Base-by-base conservation (phyloP, 2,797 vertebrate genomes). In the Ctenopoma kingsleyae region DNA sequence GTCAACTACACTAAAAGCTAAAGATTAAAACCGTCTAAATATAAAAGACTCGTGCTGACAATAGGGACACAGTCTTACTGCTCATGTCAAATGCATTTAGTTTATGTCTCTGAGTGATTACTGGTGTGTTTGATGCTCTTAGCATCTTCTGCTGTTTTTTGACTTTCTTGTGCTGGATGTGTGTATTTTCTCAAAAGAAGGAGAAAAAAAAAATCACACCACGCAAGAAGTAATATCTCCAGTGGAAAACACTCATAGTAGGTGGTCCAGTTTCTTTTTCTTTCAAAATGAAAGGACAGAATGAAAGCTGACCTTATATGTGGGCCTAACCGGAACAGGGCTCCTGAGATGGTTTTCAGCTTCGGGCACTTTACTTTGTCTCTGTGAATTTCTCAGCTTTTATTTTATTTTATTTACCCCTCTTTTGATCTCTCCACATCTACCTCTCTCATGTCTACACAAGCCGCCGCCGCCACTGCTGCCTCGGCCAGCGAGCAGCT, bases 311-410 rank as follows among this genome's bases (percentile, higher is more conserved):
- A 88, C 88, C 81, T 86, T 80, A 62, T 60, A 58, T 10, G 19
- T 23, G 70, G 61, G 55, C 73, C 73, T 78, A 25, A 1, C 47
- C 12, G 51, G 80, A 79, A 59, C 71, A 59, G 27, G 62, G 76
- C 80, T 80, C 73, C 56, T 80, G 73, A 78, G 84, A 83, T 87
- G 81, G 82, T 77, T 86, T 76, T 78, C 44, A 47, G 84, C 88
- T 83, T 47, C 57, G 12, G 82, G 85, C 59, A 1, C 52, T 87
- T 76, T 68, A 70, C 74, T 85, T 83, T 85, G 71, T 85, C 71
- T 82, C 41, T 20, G 62, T 83, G 55, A 74, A 61, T 87, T 87
- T 78, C 55, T 79, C 62, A 27, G 58, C 65, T 64, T 83, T 74
- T 63, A 74, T 73, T 92, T 81, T 16, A 76, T 72, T 83, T 87